These are phyloP conservation scores for Drosophila heteroneura DNA, from an alignment of 2,888 invertebrate genomes.

Conservation along the genomic window DNA sequence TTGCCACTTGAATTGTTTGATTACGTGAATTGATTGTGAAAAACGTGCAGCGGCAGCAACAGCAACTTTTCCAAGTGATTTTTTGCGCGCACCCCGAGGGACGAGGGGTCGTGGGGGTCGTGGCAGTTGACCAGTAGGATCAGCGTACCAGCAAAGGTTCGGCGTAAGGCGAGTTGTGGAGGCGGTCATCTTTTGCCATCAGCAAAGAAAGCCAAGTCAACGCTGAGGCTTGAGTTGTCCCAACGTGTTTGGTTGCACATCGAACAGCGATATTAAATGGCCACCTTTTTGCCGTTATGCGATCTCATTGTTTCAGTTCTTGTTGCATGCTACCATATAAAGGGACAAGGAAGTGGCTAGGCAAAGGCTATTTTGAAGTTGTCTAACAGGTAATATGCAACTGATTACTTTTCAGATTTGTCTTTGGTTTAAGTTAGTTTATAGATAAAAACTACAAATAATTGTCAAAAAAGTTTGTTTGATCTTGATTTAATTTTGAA, in stretches of 20 bases:
- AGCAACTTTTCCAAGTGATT: constrained; percentile 41
- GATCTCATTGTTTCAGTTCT: constrained; percentile 26
- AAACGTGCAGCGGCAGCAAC: constrained; percentile 78
- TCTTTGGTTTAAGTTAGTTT: not conserved
- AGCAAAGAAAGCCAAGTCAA: constrained; percentile 41
- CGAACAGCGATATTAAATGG: constrained; percentile 72
- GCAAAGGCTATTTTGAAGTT: not conserved
- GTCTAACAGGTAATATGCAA: not conserved
- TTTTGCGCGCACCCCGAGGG: not conserved
- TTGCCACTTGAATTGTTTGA: constrained; percentile 85
- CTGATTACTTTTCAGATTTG: not conserved
- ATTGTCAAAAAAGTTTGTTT: not conserved
- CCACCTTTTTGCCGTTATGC: constrained; percentile 57
- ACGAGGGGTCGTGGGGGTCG: not conserved
- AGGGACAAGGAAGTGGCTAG: not conserved
- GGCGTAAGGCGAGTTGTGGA: not conserved
- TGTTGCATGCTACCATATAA: not conserved
- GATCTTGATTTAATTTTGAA: not conserved
- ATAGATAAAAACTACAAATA: not conserved
- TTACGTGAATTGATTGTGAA: constrained; percentile 83
- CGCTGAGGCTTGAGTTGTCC: constrained; percentile 37
- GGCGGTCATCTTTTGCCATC: constrained; percentile 52
- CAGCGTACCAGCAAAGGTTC: not conserved
- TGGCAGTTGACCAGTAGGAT: constrained; percentile 12
- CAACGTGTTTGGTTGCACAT: constrained; percentile 58